Evolutionary conservation across 2,113 vertebrate species (phyloP).

Genomic region (Oreocharis arfaki): DNA sequence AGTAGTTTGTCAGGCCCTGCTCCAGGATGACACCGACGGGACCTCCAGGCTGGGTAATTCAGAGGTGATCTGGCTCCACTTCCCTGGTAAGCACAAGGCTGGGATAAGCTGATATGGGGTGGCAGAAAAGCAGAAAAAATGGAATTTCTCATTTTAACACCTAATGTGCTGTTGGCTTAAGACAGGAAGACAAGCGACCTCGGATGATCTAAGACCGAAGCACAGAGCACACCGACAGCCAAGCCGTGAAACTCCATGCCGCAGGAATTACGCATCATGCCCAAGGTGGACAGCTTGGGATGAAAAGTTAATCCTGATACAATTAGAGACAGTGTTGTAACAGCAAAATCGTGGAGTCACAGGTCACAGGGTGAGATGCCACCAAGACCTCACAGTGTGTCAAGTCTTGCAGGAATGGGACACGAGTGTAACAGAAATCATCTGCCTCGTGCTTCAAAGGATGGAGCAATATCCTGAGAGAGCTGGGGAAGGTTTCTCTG

Average conservation of each 20-base stretch:
- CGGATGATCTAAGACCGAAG: neutral
- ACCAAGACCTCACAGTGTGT: neutral
- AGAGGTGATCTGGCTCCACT: neutral
- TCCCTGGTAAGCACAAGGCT: neutral
- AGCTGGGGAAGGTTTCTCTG: neutral
- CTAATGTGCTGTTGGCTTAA: neutral
- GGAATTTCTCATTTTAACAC: neutral
- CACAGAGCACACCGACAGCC: fast-evolving
- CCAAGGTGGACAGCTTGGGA: neutral
- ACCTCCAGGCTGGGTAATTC: neutral
- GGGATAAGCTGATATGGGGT: neutral
- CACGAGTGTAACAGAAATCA: neutral
- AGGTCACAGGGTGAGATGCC: neutral
- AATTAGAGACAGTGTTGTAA: neutral
- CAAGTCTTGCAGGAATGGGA: neutral
- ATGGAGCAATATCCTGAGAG: neutral
- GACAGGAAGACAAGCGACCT: neutral
- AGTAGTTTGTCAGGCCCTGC: neutral
- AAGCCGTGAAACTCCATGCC: fast-evolving
- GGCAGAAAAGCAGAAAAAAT: neutral
- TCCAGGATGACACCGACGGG: neutral
- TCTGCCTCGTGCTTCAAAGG: neutral
- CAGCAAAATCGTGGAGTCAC: neutral
- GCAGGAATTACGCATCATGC: neutral
- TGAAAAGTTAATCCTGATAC: neutral